phyloP scores from a whole-genome alignment of 2,113 vertebrate genomes.

The Tenrec ecaudatus region DNA sequence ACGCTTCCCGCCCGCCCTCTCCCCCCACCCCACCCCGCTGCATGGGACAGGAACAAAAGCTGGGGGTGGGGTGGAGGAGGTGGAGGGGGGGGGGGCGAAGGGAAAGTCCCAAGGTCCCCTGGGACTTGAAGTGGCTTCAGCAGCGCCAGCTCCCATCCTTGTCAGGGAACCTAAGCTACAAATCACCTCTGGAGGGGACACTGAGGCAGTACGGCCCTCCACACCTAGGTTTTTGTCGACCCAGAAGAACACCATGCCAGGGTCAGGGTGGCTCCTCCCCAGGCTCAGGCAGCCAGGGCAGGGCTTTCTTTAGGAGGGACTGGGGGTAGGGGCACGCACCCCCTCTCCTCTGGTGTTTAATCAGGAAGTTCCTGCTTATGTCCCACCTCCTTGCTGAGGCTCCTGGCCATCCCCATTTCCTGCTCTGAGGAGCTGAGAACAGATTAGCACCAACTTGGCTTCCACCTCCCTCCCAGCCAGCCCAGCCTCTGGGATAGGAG shows the following conservation, averaged over 20 bases:
- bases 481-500: rapidly evolving
- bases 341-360: background rate
- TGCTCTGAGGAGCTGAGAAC: background rate
- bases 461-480: no score
- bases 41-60: constrained; percentile 60
- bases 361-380: background rate
- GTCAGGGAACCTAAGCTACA: background rate
- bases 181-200: background rate
- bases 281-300: background rate
- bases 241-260: background rate
- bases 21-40: background rate
- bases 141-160: background rate
- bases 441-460: background rate
- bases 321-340: background rate
- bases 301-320: background rate
- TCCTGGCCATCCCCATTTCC: background rate
- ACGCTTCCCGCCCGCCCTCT: constrained; percentile 32
- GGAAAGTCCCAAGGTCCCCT: background rate
- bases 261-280: no score
- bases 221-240: no score
- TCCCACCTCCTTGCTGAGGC: no score
- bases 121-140: background rate
- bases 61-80: background rate
- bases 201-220: background rate
- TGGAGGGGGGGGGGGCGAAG: no score